Base-by-base conservation (phyloP, 2,888 invertebrate species). In the Trisateles emortualis region DNA sequence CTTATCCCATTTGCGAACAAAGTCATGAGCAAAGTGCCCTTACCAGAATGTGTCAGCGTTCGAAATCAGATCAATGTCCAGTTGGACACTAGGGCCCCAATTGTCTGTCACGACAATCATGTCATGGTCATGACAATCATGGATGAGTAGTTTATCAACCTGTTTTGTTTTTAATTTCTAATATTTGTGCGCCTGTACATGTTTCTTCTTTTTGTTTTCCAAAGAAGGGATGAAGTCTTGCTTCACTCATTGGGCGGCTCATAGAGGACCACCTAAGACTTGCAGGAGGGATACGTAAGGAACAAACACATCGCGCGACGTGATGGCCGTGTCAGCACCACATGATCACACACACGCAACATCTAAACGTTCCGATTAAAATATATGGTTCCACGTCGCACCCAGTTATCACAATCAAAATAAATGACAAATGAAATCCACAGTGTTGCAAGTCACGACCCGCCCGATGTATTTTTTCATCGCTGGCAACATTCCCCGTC, bases 341-440 rank as follows among this genome's bases (percentile, higher is more conserved):
- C 48, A 52, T 44, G 59, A 51, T 43, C 59, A 55, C 48, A 52
- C 46, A 49, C 38, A 42, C 30, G 57, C 32, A 29, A 30, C 38
- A 40, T 40, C 47, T 24, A 62, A 47, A 57, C 64, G 57, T 56
- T 60, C 66, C 75, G 75, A 77, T 74, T 76, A 67, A 75, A 72
- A 79, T 78, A 77, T 78, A 79, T 78, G 71, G 75, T 67, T 72
- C 68, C 69, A 68, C 70, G 66, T 74, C 74, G 66, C 73, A 64
- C 74, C 73, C 81, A 78, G 86, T 91, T 90, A 92, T 87, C 89
- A 91, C 91, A 92, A 93, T 92, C 93, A 93, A 92, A 93, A 93
- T 92, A 92, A 92, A 93, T 93, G 93, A 93, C 93, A 93, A 89
- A 93, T 92, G 92, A 87, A 91, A 91, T 87, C 82, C 80, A 73